Percentiles rank a stretch among this genome's conserved stretches.
These are phyloP conservation scores for Tricholauxania praeusta DNA, from an alignment of 2,888 invertebrate genomes.

Conservation along the genomic window DNA sequence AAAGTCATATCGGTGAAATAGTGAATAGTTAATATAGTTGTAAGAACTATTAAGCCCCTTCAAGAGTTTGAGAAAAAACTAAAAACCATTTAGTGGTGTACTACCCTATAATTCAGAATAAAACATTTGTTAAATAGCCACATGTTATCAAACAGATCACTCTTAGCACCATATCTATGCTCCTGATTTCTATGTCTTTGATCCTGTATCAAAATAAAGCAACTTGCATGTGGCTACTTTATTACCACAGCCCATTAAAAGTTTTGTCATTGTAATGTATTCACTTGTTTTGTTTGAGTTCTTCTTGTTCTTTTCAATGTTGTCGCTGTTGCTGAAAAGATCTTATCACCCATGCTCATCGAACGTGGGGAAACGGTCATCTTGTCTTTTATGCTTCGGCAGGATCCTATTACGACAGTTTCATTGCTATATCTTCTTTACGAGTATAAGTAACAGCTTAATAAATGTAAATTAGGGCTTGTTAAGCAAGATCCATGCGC, in stretches of 20 bases:
- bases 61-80: too few relatives aligned
- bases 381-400: neutral
- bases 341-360: slow-evolving; percentile 35
- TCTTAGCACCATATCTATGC: neutral
- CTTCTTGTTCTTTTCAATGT: slow-evolving; percentile 3
- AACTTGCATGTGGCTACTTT: slow-evolving; percentile 13
- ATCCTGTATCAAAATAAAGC: neutral
- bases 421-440: slow-evolving; percentile 25
- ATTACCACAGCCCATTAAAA: slow-evolving; percentile 9
- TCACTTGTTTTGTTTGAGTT: slow-evolving; percentile 23
- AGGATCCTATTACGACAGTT: slow-evolving; percentile 6
- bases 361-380: neutral
- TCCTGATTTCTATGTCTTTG: slow-evolving; percentile 20
- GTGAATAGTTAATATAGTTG: too few relatives aligned
- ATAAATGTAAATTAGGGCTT: slow-evolving; percentile 67
- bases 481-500: slow-evolving; percentile 63
- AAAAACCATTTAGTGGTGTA: too few relatives aligned
- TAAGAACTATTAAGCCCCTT: too few relatives aligned
- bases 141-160: too few relatives aligned
- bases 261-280: slow-evolving; percentile 31
- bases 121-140: too few relatives aligned
- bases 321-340: slow-evolving; percentile 25
- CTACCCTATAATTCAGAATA: neutral
- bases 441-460: slow-evolving; percentile 59
- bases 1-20: too few relatives aligned